phyloP scores from a whole-genome alignment of 2,113 vertebrate species.

The Rostratula benghalensis region DNA sequence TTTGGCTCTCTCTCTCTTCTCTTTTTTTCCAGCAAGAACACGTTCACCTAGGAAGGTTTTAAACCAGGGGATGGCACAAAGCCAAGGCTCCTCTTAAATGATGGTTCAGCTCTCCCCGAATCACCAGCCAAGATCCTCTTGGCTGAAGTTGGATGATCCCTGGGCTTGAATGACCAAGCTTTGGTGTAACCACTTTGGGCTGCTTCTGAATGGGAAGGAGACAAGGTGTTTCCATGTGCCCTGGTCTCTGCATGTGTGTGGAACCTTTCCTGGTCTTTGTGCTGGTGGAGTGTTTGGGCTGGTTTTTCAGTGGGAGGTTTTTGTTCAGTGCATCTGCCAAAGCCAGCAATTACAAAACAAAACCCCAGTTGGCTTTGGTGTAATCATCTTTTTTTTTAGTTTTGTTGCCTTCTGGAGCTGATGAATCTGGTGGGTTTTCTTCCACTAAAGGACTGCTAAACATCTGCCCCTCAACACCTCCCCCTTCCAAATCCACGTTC shows the following conservation, averaged over 20 bases:
- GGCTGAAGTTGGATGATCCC: not conserved
- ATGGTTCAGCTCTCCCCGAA: not conserved
- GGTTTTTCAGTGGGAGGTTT: not conserved
- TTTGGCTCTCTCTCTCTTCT: not conserved
- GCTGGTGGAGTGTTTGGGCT: not conserved
- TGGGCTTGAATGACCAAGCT: not conserved
- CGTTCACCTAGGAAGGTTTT: not conserved
- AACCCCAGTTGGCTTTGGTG: not conserved
- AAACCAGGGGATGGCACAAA: not conserved
- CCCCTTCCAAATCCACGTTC: not conserved
- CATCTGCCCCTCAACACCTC: not conserved
- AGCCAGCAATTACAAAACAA: not conserved
- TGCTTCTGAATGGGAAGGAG: not conserved
- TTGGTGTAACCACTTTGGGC: not conserved
- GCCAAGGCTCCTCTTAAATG: not conserved
- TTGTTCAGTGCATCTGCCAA: not conserved
- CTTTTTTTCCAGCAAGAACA: not conserved
- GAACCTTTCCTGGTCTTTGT: not conserved
- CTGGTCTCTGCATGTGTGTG: fast-evolving
- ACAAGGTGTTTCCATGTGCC: not conserved
- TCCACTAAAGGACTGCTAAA: not conserved
- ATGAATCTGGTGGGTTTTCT: not conserved
- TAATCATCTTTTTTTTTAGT: not conserved
- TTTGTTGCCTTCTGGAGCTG: not conserved
- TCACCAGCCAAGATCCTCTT: not conserved